Evolutionary conservation across 53 echinoderm and acorn worm species (phyloP), one percentile per base, ranked within the genome.

Genomic region (Astropecten irregularis): DNA sequence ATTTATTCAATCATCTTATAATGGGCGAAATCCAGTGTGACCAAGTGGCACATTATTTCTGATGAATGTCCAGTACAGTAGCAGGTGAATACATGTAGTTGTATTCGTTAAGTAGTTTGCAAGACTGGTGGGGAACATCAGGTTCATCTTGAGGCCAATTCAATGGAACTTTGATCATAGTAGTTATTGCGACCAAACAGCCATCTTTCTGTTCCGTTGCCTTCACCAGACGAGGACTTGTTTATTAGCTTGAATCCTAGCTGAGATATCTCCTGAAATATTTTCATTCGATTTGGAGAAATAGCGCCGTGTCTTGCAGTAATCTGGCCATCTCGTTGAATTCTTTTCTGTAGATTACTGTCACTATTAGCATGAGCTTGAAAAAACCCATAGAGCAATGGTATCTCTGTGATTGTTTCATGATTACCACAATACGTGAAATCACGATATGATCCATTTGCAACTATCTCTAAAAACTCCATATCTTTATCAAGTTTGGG

Each of bases 241-340:
- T 69, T 69, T 3, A 48, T 11, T 4, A 69, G 21, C 47, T 18
- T 20, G 30, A 69, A 69, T 3, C 69, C 69, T 2, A 47, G 69
- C 29, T 29, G 20, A 2, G 69, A 25, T 20, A 69, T 69, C 30
- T 69, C 69, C 49, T 69, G 69, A 48, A 69, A 69, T 18, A 69
- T 69, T 48, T 46, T 48, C 69, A 69, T 69, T 18, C 69, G 47
- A 30, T 69, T 69, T 4, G 69, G 69, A 4, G 47, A 26, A 14
- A 69, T 48, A 21, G 47, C 69, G 30, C 69, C 69, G 30, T 69
- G 69, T 11, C 48, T 48, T n/a, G 69, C 69, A 14, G 49, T 69
- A 3, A 69, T 29, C 4, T 7, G 14, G 28, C 69, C 69, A 26
- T 69, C 69, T 20, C 49, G 47, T 16, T 69, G 28, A 2, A 69